These are phyloP conservation scores for Furnarius figulus DNA, from an alignment of 2,113 vertebrate species.

Conservation along the genomic window DNA sequence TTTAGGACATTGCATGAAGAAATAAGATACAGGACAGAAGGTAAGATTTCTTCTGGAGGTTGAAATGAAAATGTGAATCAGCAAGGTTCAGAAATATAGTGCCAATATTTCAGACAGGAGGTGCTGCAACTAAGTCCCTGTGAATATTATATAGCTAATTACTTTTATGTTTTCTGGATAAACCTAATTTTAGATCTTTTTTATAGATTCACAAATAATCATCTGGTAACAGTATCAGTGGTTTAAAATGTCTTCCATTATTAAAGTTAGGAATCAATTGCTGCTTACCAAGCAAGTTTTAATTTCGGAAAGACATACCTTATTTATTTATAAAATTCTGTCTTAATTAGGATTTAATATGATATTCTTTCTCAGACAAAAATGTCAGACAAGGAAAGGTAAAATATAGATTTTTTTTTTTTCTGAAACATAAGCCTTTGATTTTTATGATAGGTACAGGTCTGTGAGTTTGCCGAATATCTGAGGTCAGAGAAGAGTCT, in stretches of 20 bases:
- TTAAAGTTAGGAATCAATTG: background rate
- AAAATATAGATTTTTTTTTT: background rate
- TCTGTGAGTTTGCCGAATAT: background rate
- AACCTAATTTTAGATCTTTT: background rate
- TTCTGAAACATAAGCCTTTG: background rate
- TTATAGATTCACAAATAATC: background rate
- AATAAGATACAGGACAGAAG: background rate
- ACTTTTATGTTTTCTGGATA: background rate
- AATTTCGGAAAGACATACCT: background rate
- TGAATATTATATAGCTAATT: slow-evolving; percentile 6
- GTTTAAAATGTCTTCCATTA: background rate
- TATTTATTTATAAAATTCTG: slow-evolving; percentile 1
- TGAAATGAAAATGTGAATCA: slow-evolving; percentile 24
- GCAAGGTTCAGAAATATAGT: background rate
- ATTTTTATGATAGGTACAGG: background rate
- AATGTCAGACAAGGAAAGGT: background rate
- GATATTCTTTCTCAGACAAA: background rate
- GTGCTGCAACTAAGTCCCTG: background rate
- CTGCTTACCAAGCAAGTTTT: background rate
- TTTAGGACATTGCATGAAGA: background rate
- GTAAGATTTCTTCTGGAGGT: background rate
- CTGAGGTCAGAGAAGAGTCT: background rate
- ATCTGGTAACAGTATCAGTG: background rate
- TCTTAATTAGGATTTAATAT: background rate
- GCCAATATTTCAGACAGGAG: background rate